A percentile compares a stretch with the other conserved stretches of the same genome.
These are phyloP conservation scores for Polypedilum pembai DNA, from an alignment of 1,140 invertebrate species.

Conservation along the genomic window DNA sequence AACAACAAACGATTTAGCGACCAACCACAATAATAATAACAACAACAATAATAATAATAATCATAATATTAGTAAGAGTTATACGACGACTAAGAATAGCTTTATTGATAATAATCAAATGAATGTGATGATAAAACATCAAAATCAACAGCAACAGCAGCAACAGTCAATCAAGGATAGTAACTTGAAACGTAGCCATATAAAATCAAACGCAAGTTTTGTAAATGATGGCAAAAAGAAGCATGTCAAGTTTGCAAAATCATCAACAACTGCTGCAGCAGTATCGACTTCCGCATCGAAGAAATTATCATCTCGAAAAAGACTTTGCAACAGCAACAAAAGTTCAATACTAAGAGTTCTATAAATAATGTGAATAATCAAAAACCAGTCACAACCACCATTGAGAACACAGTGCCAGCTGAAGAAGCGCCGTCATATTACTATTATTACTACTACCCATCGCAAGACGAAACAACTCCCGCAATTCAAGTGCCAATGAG, in stretches of 20 bases:
- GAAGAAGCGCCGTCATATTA: background rate
- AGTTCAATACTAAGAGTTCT: background rate
- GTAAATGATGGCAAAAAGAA: background rate
- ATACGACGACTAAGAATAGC: background rate
- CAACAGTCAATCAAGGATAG: background rate
- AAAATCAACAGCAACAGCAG: background rate
- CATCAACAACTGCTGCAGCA: background rate
- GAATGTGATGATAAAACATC: background rate
- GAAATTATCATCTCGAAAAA: background rate
- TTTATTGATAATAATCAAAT: background rate
- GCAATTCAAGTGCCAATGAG: background rate
- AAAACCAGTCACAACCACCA: background rate
- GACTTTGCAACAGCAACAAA: background rate
- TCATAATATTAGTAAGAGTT: no score
- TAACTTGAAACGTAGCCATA: slow-evolving; percentile 10
- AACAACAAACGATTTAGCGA: background rate
- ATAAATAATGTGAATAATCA: background rate
- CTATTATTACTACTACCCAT: slow-evolving; percentile 14
- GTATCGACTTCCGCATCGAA: background rate
- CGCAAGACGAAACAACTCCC: background rate
- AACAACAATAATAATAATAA: background rate
- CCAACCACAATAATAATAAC: background rate
- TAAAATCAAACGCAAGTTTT: background rate
- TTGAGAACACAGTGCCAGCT: background rate
- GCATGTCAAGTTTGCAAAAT: slow-evolving; percentile 18